These are phyloP conservation scores for Adelphocoris suturalis DNA, from an alignment of 2,888 invertebrate genomes.

Conservation along the genomic window DNA sequence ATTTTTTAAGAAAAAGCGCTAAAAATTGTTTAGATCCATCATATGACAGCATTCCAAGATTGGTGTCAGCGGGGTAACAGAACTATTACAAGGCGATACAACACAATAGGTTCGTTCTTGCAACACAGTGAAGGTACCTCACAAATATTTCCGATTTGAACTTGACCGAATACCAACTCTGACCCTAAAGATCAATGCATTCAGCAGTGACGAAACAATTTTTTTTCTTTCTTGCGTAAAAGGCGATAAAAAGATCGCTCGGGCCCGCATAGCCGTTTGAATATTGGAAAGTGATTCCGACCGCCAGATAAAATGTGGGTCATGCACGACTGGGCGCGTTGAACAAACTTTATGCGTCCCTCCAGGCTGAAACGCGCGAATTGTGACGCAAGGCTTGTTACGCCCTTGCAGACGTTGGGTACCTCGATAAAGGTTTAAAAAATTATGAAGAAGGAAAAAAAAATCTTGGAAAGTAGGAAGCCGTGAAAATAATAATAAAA, in stretches of 20 bases:
- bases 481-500: neutral
- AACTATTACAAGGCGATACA: no score
- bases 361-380: neutral
- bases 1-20: no score
- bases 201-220: slow-evolving; percentile 4
- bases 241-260: neutral
- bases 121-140: neutral
- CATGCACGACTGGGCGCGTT: slow-evolving; percentile 57
- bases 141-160: neutral
- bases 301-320: slow-evolving; percentile 24
- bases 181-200: slow-evolving; percentile 15
- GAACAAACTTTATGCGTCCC: slow-evolving; percentile 46
- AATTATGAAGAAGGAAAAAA: neutral
- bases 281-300: slow-evolving; percentile 19
- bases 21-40: no score
- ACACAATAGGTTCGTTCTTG: no score
- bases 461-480: neutral
- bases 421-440: neutral
- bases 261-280: slow-evolving; percentile 9
- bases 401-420: slow-evolving; percentile 11
- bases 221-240: neutral
- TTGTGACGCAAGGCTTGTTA: neutral
- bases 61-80: no score
- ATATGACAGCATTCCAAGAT: no score
- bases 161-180: neutral